Conservation (phyloP, 2,113 vertebrate species). For the Hippopotamus amphibius region DNA sequence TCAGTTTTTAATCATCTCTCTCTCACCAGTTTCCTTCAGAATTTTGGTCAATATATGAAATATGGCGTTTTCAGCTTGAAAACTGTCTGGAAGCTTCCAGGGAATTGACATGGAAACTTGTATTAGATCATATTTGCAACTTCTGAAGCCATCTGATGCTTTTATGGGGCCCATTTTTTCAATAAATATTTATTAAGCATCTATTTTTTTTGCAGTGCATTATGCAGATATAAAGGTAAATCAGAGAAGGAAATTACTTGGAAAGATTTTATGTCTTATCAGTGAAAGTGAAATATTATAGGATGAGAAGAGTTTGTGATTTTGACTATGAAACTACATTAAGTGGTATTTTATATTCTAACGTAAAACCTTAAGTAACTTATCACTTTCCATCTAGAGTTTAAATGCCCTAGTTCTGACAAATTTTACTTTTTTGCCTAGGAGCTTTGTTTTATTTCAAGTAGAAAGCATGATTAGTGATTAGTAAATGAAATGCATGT, state of each 20-base stretch:
- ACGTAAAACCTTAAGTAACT: background rate
- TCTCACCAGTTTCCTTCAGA: background rate
- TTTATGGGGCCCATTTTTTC: background rate
- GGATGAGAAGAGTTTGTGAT: background rate
- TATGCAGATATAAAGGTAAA: background rate
- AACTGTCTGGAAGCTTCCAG: background rate
- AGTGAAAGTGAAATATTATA: background rate
- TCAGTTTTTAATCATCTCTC: background rate
- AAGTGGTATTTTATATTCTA: conserved; percentile 22
- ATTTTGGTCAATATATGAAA: background rate
- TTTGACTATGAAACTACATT: background rate
- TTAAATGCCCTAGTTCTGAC: background rate
- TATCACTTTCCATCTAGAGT: background rate
- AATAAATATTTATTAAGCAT: background rate
- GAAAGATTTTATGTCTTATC: background rate
- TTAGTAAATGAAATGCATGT: background rate
- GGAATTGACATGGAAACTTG: background rate
- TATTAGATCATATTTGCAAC: background rate
- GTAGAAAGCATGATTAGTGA: background rate
- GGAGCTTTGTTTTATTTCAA: background rate
- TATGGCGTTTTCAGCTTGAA: background rate
- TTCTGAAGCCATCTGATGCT: background rate
- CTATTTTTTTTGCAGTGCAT: background rate
- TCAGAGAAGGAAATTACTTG: background rate
- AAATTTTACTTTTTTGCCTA: conserved; percentile 13